A percentile compares a stretch with the other conserved stretches of the same genome.
Conservation (phyloP, 1,140 invertebrate species). For the Drosophila dunni region DNA sequence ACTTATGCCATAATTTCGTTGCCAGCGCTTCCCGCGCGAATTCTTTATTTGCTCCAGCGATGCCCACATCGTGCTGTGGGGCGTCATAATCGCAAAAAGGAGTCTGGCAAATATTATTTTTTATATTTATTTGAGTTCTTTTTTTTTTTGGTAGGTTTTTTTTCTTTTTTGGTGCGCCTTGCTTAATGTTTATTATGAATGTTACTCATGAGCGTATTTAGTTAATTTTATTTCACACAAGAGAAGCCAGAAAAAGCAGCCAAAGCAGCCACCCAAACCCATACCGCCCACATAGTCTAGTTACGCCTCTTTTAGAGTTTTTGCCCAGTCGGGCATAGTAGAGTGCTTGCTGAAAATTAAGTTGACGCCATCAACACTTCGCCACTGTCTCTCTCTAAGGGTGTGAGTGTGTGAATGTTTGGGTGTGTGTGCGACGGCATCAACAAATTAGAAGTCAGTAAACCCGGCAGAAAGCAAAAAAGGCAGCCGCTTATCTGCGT, state of each 20-base stretch:
- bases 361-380: slow-evolving; percentile 78
- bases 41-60: slow-evolving; percentile 46
- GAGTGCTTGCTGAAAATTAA: slow-evolving; percentile 72
- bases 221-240: slow-evolving; percentile 85
- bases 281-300: slow-evolving; percentile 39
- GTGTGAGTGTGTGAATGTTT: slow-evolving; percentile 15
- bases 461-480: slow-evolving; percentile 60
- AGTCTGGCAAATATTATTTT: slow-evolving; percentile 84
- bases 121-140: slow-evolving; percentile 78
- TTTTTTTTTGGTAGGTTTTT: neutral
- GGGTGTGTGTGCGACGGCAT: slow-evolving; percentile 33
- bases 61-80: slow-evolving; percentile 43
- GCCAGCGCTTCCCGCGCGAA: slow-evolving; percentile 49
- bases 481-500: slow-evolving; percentile 74
- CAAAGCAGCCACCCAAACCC: slow-evolving; percentile 14
- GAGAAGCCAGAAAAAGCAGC: slow-evolving; percentile 64
- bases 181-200: slow-evolving; percentile 84
- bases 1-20: slow-evolving; percentile 81
- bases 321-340: slow-evolving; percentile 59
- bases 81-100: slow-evolving; percentile 76
- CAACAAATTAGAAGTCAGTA: slow-evolving; percentile 78
- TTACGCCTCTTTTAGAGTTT: slow-evolving; percentile 48
- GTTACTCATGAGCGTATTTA: slow-evolving; percentile 84
- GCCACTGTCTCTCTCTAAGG: slow-evolving; percentile 47
- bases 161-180: slow-evolving; percentile 32